Conservation (phyloP, 2,888 invertebrate species). For the Platynereis dumerilii region DNA sequence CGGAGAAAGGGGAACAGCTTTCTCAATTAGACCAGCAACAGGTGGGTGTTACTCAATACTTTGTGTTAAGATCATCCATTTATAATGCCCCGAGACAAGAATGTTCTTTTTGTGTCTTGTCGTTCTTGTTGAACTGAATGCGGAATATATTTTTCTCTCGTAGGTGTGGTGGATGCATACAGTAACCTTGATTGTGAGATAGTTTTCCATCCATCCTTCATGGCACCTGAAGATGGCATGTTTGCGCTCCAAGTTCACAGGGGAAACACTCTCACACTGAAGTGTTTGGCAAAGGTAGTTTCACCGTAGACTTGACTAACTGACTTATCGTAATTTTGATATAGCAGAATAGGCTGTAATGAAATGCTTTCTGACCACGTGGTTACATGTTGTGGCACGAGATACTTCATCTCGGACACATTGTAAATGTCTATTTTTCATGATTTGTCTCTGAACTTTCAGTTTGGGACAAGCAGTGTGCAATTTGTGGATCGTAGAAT, state of each 20-base stretch:
- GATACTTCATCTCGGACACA: too few relatives aligned
- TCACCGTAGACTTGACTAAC: too few relatives aligned
- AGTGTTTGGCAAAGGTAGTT: slow-evolving; percentile 59
- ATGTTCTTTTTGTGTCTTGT: too few relatives aligned
- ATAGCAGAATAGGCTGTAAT: too few relatives aligned
- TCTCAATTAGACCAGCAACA: slow-evolving; percentile 63
- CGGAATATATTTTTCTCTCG: neutral
- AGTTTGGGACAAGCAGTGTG: slow-evolving; percentile 57
- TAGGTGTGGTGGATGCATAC: slow-evolving; percentile 58
- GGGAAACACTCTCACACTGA: slow-evolving; percentile 51
- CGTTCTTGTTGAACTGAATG: too few relatives aligned
- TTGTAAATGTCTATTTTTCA: too few relatives aligned
- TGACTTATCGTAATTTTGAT: too few relatives aligned
- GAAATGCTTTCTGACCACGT: too few relatives aligned
- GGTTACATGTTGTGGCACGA: too few relatives aligned
- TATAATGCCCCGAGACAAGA: too few relatives aligned
- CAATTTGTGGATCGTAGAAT: slow-evolving; percentile 60
- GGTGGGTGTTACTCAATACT: slow-evolving; percentile 40
- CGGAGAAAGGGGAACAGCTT: slow-evolving; percentile 60
- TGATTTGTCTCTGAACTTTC: slow-evolving; percentile 26
- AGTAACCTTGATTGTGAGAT: slow-evolving; percentile 63
- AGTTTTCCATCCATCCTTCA: slow-evolving; percentile 63
- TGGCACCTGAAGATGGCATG: slow-evolving; percentile 60
- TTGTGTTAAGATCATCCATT: too few relatives aligned
- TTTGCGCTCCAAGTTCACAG: slow-evolving; percentile 59